phyloP scores from a whole-genome alignment of 2,888 invertebrate genomes.

The Lymantria dispar region DNA sequence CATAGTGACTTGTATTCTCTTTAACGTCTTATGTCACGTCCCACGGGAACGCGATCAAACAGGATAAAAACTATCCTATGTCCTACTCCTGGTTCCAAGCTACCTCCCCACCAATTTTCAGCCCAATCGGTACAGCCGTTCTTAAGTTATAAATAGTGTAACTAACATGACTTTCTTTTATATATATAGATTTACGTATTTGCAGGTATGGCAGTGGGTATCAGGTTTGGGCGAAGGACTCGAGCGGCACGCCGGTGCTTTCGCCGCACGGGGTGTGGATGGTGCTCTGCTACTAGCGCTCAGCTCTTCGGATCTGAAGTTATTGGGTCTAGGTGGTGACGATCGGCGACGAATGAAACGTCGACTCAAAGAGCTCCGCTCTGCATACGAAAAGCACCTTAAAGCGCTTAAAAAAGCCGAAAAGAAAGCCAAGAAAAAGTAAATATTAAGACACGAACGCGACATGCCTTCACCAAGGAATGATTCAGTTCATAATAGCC shows the following conservation, averaged over 20 bases:
- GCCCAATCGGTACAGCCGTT: no score
- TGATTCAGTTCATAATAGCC: constrained; percentile 41
- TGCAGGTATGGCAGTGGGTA: constrained; percentile 96
- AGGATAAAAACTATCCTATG: no score
- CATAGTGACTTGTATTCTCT: no score
- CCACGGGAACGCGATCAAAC: no score
- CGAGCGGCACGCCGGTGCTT: constrained; percentile 93
- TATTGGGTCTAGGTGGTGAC: constrained; percentile 90
- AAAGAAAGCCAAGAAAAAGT: constrained; percentile 89
- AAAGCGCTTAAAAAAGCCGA: constrained; percentile 94
- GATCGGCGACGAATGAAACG: constrained; percentile 90
- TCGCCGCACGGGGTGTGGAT: constrained; percentile 94
- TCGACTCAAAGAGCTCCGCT: constrained; percentile 91
- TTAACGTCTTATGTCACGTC: no score
- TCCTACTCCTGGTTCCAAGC: no score
- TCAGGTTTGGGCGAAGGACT: constrained; percentile 91
- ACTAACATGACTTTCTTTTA: no score
- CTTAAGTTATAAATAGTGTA: no score
- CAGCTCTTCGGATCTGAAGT: constrained; percentile 96
- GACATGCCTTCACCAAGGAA: constrained; percentile 47
- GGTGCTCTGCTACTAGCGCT: constrained; percentile 93
- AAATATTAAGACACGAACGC: constrained; percentile 34
- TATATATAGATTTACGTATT: no score
- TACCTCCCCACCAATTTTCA: no score
- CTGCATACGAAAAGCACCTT: constrained; percentile 93